These are phyloP conservation scores for Aquatica leii DNA, from an alignment of 2,888 invertebrate genomes.

Conservation along the genomic window DNA sequence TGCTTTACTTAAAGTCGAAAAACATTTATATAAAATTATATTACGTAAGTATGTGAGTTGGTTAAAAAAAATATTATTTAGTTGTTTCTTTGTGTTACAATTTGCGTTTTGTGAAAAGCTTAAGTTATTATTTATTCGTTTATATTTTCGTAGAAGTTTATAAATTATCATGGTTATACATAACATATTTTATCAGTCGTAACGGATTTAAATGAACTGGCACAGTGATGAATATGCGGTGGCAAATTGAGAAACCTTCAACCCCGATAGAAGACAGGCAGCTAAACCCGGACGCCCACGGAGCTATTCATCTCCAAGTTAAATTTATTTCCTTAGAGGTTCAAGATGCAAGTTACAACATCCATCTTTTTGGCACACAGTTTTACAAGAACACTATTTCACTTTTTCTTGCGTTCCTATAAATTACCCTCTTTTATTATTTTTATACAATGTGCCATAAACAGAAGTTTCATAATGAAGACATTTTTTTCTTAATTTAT, in stretches of 20 bases:
- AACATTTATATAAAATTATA: no score
- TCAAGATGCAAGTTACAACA: conserved; percentile 52
- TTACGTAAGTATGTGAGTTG: no score
- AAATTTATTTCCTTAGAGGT: conserved; percentile 53
- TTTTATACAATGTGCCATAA: conserved; percentile 42
- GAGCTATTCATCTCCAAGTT: conserved; percentile 51
- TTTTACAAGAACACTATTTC: conserved; percentile 51
- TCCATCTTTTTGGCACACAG: conserved; percentile 52
- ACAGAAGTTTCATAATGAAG: conserved; percentile 47
- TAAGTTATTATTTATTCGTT: background rate
- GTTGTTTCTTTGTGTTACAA: no score
- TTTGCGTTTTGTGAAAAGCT: background rate
- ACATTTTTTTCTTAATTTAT: conserved; percentile 34
- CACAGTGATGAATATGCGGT: conserved; percentile 49
- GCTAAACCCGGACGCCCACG: conserved; percentile 49
- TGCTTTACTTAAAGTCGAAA: no score
- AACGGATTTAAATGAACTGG: conserved; percentile 34
- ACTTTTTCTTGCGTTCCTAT: conserved; percentile 44
- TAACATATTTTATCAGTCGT: conserved; percentile 35
- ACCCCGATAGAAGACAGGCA: conserved; percentile 51
- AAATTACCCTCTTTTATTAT: conserved; percentile 49
- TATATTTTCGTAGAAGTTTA: conserved; percentile 15
- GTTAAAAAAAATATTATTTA: no score
- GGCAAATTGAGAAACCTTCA: conserved; percentile 57
- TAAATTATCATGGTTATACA: conserved; percentile 25